These are phyloP conservation scores for Oceanites oceanicus DNA, from an alignment of 2,113 vertebrate species.

Conservation along the genomic window DNA sequence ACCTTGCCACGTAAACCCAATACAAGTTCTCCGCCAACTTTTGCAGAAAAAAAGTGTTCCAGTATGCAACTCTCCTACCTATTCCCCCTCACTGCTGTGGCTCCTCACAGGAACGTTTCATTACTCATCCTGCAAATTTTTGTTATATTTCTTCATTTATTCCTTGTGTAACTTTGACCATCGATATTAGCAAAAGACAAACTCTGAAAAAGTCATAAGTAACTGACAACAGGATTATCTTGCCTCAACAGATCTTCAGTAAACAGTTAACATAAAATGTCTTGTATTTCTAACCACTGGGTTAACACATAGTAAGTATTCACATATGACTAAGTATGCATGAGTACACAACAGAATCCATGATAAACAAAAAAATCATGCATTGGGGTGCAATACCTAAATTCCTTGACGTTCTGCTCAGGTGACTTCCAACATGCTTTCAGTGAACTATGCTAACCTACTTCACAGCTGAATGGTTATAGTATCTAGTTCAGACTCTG, in stretches of 20 bases:
- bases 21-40: not conserved
- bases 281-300: not conserved
- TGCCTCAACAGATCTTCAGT: not conserved
- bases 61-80: not conserved
- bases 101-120: not conserved
- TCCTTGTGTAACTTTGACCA: not conserved
- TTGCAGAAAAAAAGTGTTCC: not conserved
- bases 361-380: not conserved
- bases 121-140: not conserved
- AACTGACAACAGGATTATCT: not conserved
- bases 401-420: not conserved
- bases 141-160: not conserved
- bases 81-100: not conserved
- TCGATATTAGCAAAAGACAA: not conserved
- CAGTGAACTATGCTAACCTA: conserved; percentile 17
- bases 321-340: not conserved
- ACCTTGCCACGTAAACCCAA: rapidly evolving
- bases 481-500: not conserved
- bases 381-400: not conserved
- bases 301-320: not conserved
- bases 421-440: not conserved
- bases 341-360: not conserved
- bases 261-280: not conserved
- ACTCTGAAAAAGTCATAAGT: not conserved
- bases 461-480: conserved; percentile 21